Conservation (phyloP, 1,140 invertebrate species). For the Lasioglossum baleicum region DNA sequence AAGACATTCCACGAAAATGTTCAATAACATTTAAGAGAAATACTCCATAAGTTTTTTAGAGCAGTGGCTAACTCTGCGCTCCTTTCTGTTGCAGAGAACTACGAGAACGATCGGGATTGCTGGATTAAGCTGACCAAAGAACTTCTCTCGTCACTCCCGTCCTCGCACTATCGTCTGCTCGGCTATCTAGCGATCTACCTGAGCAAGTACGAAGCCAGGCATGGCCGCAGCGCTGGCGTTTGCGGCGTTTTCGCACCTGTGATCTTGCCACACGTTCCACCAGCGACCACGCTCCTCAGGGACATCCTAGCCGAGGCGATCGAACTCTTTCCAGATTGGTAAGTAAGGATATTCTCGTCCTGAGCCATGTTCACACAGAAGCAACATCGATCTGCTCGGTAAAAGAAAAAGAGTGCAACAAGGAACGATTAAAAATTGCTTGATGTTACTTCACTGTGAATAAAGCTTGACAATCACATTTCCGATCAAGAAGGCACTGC, state of each 20-base stretch:
- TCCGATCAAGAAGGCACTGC: too few species aligned
- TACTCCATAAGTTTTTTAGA: too few species aligned
- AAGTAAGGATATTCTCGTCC: conserved; percentile 18
- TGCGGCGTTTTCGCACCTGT: conserved; percentile 76
- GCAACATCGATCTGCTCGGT: too few species aligned
- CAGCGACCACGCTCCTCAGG: conserved; percentile 73
- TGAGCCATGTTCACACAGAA: too few species aligned
- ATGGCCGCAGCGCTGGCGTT: conserved; percentile 74
- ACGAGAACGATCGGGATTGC: conserved; percentile 68
- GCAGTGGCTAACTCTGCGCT: background rate
- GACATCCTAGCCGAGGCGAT: conserved; percentile 73
- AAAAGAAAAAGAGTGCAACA: too few species aligned
- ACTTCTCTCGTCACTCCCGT: conserved; percentile 70
- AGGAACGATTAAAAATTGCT: too few species aligned
- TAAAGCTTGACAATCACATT: too few species aligned
- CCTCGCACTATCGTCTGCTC: conserved; percentile 74
- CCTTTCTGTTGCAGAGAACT: conserved; percentile 61
- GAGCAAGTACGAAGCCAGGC: conserved; percentile 75
- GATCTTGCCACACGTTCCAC: conserved; percentile 76
- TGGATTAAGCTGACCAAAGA: conserved; percentile 75
- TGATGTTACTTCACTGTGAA: too few species aligned
- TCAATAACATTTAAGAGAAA: too few species aligned
- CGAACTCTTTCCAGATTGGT: conserved; percentile 70
- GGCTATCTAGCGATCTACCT: conserved; percentile 77
- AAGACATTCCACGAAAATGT: too few species aligned